Conservation (phyloP, 2,888 invertebrate species). For the Escarpia spicata region DNA sequence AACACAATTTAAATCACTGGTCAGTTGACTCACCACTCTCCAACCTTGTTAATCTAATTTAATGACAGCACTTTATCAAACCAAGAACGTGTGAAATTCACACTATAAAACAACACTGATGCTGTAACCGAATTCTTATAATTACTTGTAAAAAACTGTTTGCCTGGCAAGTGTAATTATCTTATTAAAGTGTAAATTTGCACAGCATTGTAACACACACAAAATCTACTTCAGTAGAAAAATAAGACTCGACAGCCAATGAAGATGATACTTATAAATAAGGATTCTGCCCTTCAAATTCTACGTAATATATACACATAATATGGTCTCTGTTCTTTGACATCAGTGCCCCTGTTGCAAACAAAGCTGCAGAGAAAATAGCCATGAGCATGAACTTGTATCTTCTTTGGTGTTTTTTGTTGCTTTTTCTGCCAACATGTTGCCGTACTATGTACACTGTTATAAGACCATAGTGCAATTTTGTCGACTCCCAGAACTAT, state of each 20-base stretch:
- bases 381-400: not conserved
- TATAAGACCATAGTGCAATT: not conserved
- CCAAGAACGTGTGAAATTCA: not conserved
- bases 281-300: not conserved
- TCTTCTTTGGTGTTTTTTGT: constrained; percentile 6
- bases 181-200: not conserved
- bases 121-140: not conserved
- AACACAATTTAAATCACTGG: not conserved
- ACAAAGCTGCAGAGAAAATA: not conserved
- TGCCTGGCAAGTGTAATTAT: not conserved
- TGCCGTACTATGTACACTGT: not conserved
- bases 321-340: constrained; percentile 1
- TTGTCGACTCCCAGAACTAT: not conserved
- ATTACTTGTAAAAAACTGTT: not conserved
- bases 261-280: not conserved
- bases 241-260: not conserved
- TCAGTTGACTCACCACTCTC: not conserved
- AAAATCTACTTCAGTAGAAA: not conserved
- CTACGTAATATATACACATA: not conserved
- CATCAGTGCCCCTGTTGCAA: not conserved
- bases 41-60: not conserved
- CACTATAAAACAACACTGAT: not conserved
- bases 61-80: not conserved
- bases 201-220: not conserved
- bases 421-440: not conserved